Base-by-base conservation (phyloP, 2,888 invertebrate species). In the Thymelicus sylvestris region DNA sequence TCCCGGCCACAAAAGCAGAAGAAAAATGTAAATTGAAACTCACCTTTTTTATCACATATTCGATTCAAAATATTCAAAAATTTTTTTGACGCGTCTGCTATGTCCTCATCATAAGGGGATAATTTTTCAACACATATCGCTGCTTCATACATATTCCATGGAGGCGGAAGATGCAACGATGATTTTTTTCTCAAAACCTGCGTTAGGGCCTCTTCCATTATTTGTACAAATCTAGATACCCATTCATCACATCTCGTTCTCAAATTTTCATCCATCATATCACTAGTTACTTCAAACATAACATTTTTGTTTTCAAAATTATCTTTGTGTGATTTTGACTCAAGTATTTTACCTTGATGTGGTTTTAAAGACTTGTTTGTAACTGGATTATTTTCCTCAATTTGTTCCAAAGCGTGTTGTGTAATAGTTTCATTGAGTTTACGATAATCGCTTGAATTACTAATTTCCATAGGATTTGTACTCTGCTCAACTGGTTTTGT, bases 161-260 rank as follows among this genome's bases (percentile, higher is more conserved):
- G 90, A 0, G 90, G 88, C 0, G 86, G 86, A 73, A 86, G 74
- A 41, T 74, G 66, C 74, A 79, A 83, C 1, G 74, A 59, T 0
- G 85, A 79, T 31, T 86, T 81, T 72, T 80, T 82, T 19, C 83
- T 81, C 69, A 92, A 77, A 48, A 91, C 79, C 72, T 87, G 85
- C 47, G 83, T 82, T 41, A 93, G 74, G 8, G 82, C 87, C 71
- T 92, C 90, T 77, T 92, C 92, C 91, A 93, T 92, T 80, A 91
- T 89, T 79, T 92, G 90, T 15, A 85, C 78, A 74, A 89, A 92
- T 70, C 89, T 84, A 44, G 88, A 87, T 7, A 91, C 78, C 90
- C 90, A 93, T 76, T 92, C 91, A 50, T 92, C 91, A 50, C 80
- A 78, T 74, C 86, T 84, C 55, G 75, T 79, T 76, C 62, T 81